phyloP scores from a whole-genome alignment of 2,113 vertebrate species.

The Poecilia latipinna region DNA sequence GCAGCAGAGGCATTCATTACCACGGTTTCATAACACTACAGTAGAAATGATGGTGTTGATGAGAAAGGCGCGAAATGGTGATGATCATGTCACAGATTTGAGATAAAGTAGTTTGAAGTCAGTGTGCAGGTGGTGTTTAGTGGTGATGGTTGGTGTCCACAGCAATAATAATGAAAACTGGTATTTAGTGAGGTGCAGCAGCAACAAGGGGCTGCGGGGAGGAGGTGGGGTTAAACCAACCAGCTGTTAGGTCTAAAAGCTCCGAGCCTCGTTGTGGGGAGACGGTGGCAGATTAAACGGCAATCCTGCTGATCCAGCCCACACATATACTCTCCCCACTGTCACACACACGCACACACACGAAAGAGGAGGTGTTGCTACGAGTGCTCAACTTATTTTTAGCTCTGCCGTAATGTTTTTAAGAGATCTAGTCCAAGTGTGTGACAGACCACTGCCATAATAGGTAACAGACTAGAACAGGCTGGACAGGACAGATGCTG shows the following conservation, averaged over 20 bases:
- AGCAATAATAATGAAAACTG: not conserved
- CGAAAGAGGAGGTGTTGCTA: constrained; percentile 30
- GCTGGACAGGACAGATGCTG: not conserved
- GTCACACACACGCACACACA: constrained; percentile 17
- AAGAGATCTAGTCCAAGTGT: constrained; percentile 24
- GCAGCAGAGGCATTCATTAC: constrained; percentile 21
- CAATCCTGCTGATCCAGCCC: constrained; percentile 69
- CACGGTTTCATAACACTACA: constrained; percentile 47
- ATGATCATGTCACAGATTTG: not conserved
- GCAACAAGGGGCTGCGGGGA: not conserved
- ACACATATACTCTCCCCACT: constrained; percentile 40
- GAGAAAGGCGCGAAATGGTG: constrained; percentile 6
- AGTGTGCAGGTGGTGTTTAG: not conserved
- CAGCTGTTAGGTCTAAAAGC: constrained; percentile 66
- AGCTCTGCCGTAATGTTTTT: constrained; percentile 34
- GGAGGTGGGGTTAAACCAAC: constrained; percentile 11
- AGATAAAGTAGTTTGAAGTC: not conserved
- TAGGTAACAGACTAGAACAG: constrained; percentile 40
- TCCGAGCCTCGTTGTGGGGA: constrained; percentile 48
- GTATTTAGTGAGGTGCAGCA: not conserved
- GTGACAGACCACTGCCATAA: constrained; percentile 48
- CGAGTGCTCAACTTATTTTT: constrained; percentile 45
- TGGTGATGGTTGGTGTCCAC: not conserved
- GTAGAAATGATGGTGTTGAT: constrained; percentile 12
- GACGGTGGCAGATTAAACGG: constrained; percentile 66